Evolutionary conservation across 2,113 vertebrate species (phyloP), one percentile per base, ranked within the genome.

Genomic region (Oreochromis tanganicae): DNA sequence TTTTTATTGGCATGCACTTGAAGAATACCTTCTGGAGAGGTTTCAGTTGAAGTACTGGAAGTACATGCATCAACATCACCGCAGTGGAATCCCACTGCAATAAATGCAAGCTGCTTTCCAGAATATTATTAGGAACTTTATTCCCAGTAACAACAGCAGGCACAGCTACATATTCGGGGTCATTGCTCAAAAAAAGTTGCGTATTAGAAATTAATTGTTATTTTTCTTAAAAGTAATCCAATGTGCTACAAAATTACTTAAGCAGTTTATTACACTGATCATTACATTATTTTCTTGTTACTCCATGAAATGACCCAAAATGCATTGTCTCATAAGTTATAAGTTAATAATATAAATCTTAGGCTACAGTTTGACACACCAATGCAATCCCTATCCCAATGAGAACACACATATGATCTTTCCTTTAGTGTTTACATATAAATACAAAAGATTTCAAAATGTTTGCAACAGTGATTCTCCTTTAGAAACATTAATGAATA

Each of bases 401-500:
- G 59, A 63, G 2, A 63, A 34, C 9, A 63, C 43, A 46, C 5
- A 36, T 63, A 3, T 19, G 59, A 4, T 19, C 16, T 63, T 19
- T 63, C 59, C 16, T 63, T 63, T 11, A 63, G 59, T 63, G 32
- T 7, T 63, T 63, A 36, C 59, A 36, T 63, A n/a, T 63, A 63
- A 63, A 63, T 0, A 34, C 32, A 63, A 63, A 9, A 36, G 32
- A 63, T 19, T 4, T 36, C 6, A 9, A 63, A 36, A 36, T 36
- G 1, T 9, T 2, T 36, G 32, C 32, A 0, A 63, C 5, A 36
- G 0, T 36, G 32, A 63, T 4, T 63, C 59, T 63, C 2, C 59
- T 63, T 4, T 0, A 63, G 0, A 63, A 63, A 63, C 9, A 63
- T 36, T 34, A 36, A 63, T 63, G 59, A 0, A 32, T 36, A 63